Percentiles rank a stretch among this genome's conserved stretches.
These are phyloP conservation scores for Tarsius wallacei DNA, from an alignment of 2,797 vertebrate species.

Conservation along the genomic window DNA sequence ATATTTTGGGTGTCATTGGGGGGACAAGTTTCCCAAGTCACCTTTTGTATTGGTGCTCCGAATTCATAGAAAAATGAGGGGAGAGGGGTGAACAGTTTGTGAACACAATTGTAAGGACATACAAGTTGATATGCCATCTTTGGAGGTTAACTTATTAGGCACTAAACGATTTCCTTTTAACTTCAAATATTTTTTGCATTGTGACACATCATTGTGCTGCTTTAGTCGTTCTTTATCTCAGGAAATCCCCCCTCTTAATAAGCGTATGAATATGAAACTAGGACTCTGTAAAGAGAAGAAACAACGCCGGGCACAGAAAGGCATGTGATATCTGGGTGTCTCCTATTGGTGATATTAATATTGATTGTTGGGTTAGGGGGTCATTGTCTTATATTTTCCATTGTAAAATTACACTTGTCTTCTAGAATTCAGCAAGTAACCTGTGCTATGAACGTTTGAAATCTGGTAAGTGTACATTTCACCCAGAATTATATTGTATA, in stretches of 20 bases:
- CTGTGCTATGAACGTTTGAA: background rate
- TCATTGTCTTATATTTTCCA: background rate
- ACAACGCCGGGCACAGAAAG: background rate
- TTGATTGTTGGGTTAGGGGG: background rate
- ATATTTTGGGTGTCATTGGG: background rate
- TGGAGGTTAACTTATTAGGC: background rate
- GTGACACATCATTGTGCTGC: background rate
- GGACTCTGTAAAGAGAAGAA: background rate
- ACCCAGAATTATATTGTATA: no score
- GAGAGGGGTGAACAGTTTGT: background rate
- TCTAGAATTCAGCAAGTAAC: background rate
- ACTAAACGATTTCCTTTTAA: background rate
- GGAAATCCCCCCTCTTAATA: background rate
- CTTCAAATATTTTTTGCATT: background rate
- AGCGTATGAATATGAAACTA: background rate
- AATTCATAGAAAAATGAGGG: background rate
- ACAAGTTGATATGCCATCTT: background rate
- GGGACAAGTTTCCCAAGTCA: background rate
- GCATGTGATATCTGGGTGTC: fast-evolving
- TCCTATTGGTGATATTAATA: background rate
- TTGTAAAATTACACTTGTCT: background rate
- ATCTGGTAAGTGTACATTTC: background rate
- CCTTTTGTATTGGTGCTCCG: background rate
- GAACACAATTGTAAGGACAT: background rate
- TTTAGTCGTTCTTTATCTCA: background rate